A percentile compares a stretch with the other conserved stretches of the same genome.
Evolutionary conservation across 2,797 vertebrate genomes (phyloP).

Genomic region (Dendrocincla tyrannina): DNA sequence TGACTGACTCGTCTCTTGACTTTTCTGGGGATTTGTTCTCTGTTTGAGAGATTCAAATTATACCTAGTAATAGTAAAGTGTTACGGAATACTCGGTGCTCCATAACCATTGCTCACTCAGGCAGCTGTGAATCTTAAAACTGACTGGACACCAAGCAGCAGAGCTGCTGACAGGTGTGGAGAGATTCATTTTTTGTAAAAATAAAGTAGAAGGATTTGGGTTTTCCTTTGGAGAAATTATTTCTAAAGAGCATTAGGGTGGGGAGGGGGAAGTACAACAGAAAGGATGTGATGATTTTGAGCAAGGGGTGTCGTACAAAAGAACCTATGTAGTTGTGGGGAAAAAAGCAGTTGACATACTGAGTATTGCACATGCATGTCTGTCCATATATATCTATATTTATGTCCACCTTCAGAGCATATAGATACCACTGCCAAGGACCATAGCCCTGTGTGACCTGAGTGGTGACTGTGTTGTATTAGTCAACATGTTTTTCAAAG

Average conservation of each 20-base stretch:
- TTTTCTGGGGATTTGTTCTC: background rate
- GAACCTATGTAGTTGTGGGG: fast-evolving
- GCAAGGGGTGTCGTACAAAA: background rate
- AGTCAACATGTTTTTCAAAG: background rate
- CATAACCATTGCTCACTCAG: background rate
- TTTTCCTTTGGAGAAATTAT: background rate
- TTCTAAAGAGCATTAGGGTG: background rate
- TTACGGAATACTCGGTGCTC: background rate
- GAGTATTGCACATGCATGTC: background rate
- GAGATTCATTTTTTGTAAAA: background rate
- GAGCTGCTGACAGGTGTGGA: background rate
- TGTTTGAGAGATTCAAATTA: background rate
- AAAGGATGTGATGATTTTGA: background rate
- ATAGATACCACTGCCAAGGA: background rate
- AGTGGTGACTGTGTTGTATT: background rate
- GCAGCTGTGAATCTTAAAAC: background rate
- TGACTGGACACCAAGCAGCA: background rate
- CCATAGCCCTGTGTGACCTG: background rate
- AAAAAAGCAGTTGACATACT: background rate
- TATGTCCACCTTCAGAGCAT: background rate
- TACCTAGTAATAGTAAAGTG: background rate
- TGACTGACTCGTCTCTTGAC: background rate
- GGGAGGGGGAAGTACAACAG: background rate
- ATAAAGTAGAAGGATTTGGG: background rate
- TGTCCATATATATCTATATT: background rate